Conservation (phyloP, 2,888 invertebrate genomes). For the Macrosiphum euphorbiae region DNA sequence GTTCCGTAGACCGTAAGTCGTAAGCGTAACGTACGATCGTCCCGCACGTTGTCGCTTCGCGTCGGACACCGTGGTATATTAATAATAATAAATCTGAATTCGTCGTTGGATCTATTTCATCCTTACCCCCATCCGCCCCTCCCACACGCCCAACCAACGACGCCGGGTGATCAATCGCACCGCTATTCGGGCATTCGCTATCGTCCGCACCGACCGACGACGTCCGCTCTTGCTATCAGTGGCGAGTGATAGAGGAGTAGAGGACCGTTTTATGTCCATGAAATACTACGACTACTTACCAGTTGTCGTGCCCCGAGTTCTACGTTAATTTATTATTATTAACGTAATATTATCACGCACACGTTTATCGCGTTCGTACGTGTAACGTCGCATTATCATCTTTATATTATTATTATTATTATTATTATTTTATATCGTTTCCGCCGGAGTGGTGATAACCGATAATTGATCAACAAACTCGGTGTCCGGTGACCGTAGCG, state of each 20-base stretch:
- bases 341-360: neutral
- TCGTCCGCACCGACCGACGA: neutral
- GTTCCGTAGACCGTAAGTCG: neutral
- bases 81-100: neutral
- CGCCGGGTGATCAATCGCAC: neutral
- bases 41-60: neutral
- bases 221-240: neutral
- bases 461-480: conserved; percentile 7
- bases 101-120: neutral
- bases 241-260: neutral
- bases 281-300: neutral
- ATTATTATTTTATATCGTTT: neutral
- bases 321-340: neutral
- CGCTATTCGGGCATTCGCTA: neutral
- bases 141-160: neutral
- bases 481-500: conserved; percentile 17
- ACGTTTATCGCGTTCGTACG: neutral
- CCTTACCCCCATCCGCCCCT: neutral
- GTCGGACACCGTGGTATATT: neutral
- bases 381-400: neutral
- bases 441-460: neutral
- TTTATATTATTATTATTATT: conserved; percentile 14
- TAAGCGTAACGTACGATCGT: neutral
- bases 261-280: neutral
- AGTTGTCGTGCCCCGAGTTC: neutral